phyloP scores from a whole-genome alignment of 2,113 vertebrate genomes.

The Leucoraja erinaceus region DNA sequence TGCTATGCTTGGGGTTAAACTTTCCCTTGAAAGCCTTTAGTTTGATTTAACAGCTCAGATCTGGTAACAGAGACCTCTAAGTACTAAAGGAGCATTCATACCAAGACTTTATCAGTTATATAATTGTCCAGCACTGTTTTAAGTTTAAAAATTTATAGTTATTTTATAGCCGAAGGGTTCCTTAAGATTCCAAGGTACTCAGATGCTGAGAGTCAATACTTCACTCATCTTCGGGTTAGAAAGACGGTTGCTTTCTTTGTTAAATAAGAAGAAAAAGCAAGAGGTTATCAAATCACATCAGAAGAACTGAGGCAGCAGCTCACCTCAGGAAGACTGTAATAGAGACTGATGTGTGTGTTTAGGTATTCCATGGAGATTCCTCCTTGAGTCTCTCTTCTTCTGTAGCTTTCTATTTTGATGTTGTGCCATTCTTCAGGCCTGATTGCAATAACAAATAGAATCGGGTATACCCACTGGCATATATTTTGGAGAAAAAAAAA shows the following conservation, averaged over 20 bases:
- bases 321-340: conserved; percentile 32
- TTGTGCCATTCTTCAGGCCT: conserved; percentile 24
- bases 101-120: conserved; percentile 8
- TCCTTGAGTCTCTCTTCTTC: conserved; percentile 14
- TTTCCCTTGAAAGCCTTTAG: background rate
- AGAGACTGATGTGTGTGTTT: conserved; percentile 36
- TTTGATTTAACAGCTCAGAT: conserved; percentile 5
- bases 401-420: conserved; percentile 12
- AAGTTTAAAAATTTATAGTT: conserved; percentile 35
- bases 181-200: conserved; percentile 4
- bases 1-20: background rate
- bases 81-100: background rate
- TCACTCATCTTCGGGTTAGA: conserved; percentile 18
- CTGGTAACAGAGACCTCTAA: background rate
- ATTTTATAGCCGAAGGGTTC: conserved; percentile 19
- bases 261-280: conserved; percentile 12
- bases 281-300: conserved; percentile 23
- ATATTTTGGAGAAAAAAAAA: conserved; percentile 3
- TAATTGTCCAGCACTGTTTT: conserved; percentile 9
- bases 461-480: background rate
- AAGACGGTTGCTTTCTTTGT: conserved; percentile 25
- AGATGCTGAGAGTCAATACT: conserved; percentile 17
- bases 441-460: background rate
- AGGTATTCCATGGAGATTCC: conserved; percentile 25
- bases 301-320: background rate